Base-by-base conservation (phyloP, 2,113 vertebrate genomes). In the Hymenochirus boettgeri region DNA sequence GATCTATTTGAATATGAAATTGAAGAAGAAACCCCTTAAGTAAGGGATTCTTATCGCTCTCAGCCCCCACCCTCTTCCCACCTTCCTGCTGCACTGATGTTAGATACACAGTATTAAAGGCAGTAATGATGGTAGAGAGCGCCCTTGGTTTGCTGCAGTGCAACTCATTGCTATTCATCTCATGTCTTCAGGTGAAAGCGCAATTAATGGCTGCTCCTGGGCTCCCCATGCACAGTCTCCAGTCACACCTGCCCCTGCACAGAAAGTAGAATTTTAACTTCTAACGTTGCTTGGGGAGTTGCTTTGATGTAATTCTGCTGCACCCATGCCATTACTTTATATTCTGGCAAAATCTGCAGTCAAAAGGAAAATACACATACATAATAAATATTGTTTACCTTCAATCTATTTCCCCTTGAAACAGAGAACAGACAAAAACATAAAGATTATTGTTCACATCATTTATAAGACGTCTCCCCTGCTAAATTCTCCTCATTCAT, bases 91-190 rank as follows among this genome's bases (percentile, higher is more conserved):
- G 47, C 65, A 29, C 56, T 60, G 56, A 45, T 60, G 33, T 53
- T 60, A 50, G 45, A 31, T 58, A 60, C 57, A 60, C 65, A 60
- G 46, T 45, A 58, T 56, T 69, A 69, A 52, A 53, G 51, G 56
- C 24, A 64, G 65, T 37, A 51, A 53, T 69, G 45, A 69, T 60
- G 56, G 27, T 60, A 60, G 47, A 29, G 48, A 37, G 31, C 29
- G 35, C 22, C 57, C 65, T 21, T 69, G 48, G 46, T 69, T 69
- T 69, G 65, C 65, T 69, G 65, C 65, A 69, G 65, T 60, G 56
- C 35, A n/a, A 7, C 26, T 59, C 56, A 69, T 69, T 69, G 65
- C 51, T 59, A 69, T 69, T 60, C 65, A 53, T 47, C 65, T 60
- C 65, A 69, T 69, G 65, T 48, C 65, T 69, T 19, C 65, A 69